phyloP scores from a whole-genome alignment of 2,113 vertebrate genomes.

The Pterophyllum scalare region DNA sequence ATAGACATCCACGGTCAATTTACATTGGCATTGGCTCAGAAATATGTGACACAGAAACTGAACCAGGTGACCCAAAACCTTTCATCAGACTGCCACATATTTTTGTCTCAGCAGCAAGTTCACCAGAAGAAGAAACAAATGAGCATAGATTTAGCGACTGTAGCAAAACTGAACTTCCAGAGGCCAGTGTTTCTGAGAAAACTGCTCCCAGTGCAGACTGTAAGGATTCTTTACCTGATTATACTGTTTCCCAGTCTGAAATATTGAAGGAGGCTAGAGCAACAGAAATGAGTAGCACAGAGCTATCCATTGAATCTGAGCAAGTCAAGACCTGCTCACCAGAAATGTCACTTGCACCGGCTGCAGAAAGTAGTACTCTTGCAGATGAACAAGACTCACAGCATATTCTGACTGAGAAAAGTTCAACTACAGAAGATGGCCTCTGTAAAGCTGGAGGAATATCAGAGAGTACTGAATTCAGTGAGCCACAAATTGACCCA shows the following conservation, averaged over 20 bases:
- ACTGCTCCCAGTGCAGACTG: background rate
- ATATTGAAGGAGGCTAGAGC: background rate
- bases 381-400: constrained; percentile 17
- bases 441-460: background rate
- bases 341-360: constrained; percentile 3
- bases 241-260: background rate
- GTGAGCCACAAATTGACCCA: background rate
- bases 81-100: constrained; percentile 72
- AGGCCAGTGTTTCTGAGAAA: constrained; percentile 21
- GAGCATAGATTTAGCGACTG: constrained; percentile 16
- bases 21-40: constrained; percentile 69
- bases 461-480: background rate
- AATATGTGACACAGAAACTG: constrained; percentile 15
- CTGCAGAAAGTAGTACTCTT: background rate
- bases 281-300: constrained; percentile 10
- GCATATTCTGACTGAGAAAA: background rate
- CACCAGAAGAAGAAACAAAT: constrained; percentile 71
- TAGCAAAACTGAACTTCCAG: constrained; percentile 14
- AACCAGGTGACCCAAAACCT: constrained; percentile 36
- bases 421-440: background rate
- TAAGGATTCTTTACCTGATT: constrained; percentile 28
- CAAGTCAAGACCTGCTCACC: constrained; percentile 11
- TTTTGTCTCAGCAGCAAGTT: constrained; percentile 77
- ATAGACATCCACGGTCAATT: constrained; percentile 44
- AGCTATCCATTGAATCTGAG: constrained; percentile 6